phyloP scores from a whole-genome alignment of 2,888 invertebrate species.

The Oscheius sp. region DNA sequence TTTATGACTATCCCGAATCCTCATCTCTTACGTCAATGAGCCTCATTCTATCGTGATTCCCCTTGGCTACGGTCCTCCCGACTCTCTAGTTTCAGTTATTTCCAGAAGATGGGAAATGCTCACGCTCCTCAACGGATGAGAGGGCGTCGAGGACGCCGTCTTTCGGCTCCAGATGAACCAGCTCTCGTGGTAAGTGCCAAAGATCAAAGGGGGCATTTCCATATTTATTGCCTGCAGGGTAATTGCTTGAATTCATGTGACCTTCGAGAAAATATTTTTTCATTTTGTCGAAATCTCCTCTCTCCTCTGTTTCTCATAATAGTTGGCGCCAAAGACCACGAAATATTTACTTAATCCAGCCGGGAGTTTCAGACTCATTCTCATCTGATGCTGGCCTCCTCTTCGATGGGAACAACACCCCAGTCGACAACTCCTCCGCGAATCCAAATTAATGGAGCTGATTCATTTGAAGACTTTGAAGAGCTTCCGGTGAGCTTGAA shows the following conservation, averaged over 20 bases:
- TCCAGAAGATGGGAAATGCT: conserved; percentile 14
- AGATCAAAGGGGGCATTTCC: neutral
- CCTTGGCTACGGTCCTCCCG: conserved; percentile 3
- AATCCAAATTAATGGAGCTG: conserved; percentile 44
- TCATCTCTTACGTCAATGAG: neutral
- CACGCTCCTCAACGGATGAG: conserved; percentile 5
- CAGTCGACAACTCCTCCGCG: conserved; percentile 38
- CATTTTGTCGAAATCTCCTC: neutral
- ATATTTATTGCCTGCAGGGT: conserved; percentile 1
- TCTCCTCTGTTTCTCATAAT: neutral
- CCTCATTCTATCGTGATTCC: neutral
- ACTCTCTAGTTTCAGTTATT: neutral
- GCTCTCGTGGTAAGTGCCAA: neutral
- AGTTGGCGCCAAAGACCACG: neutral
- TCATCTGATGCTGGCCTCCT: conserved; percentile 14
- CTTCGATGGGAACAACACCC: conserved; percentile 32
- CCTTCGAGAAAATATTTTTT: neutral
- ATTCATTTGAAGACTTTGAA: conserved; percentile 33
- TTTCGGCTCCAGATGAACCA: conserved; percentile 1
- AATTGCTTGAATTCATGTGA: neutral
- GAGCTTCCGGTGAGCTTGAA: conserved; percentile 30
- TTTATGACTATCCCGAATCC: neutral
- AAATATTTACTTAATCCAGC: neutral
- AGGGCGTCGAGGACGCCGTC: neutral
- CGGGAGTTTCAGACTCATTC: conserved; percentile 11